Base-by-base conservation (phyloP, 2,113 vertebrate species). In the Strix aluco region DNA sequence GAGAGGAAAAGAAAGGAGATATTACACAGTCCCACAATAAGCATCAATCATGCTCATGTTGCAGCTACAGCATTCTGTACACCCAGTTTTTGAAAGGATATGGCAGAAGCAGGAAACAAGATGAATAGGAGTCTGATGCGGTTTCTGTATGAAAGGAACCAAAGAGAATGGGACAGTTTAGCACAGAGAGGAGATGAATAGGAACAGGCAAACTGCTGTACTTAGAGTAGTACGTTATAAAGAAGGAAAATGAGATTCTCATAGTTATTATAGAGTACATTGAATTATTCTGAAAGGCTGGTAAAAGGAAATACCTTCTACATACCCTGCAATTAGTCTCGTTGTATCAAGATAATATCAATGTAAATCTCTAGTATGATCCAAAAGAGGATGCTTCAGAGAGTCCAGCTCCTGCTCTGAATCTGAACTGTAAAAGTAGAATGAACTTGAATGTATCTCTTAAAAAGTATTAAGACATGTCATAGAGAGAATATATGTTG, bases 121-220 rank as follows among this genome's bases (percentile, higher is more conserved):
- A 94, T 84, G 63, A 93, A 94, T 84, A 92, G 59, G 46, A 95
- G 63, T 27, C 77, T 93, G 61, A 88, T 92, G 80, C 16, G 5
- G 36, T 73, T 95, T 84, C 9, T 3, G 21, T 83, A 63, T 87
- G 70, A 94, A 87, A 85, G 36, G 22, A 91, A 52, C 54, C 49
- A 72, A 91, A 78, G 85, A 92, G 87, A 91, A 91, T 61, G 54
- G 87, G 47, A 78, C 27, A 52, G 65, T 89, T 94, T 40, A 92
- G 44, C 57, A 81, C 66, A 66, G 71, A 63, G 38, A 55, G 22
- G 34, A 88, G 29, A 81, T 88, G 42, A 86, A 67, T 49, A 81
- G 34, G 66, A 91, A 57, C 15, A 63, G 69, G 40, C 59, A 88
- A 90, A 91, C 69, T 83, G 38, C 81, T 88, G n/a, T 44, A 92